These are phyloP conservation scores for Nothocercus julius DNA, from an alignment of 2,113 vertebrate species.

Conservation along the genomic window DNA sequence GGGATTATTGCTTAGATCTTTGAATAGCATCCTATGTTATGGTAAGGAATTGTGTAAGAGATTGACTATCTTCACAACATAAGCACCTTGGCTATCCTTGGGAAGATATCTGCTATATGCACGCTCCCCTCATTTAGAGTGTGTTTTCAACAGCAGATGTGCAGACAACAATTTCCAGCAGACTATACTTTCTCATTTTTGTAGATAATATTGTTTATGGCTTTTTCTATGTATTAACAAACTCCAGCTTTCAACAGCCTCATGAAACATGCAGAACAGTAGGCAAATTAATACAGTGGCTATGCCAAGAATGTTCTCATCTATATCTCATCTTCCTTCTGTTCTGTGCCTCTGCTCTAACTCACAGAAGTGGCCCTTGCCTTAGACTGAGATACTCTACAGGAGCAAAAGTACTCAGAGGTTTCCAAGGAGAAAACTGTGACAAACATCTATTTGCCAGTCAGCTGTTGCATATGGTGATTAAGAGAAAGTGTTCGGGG, in stretches of 20 bases:
- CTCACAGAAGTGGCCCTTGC: background rate
- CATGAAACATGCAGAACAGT: background rate
- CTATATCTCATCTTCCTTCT: background rate
- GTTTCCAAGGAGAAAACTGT: background rate
- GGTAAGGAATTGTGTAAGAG: background rate
- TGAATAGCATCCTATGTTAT: background rate
- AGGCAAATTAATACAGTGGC: background rate
- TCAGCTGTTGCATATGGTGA: background rate
- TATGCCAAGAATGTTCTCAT: background rate
- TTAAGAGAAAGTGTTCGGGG: background rate
- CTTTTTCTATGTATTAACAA: background rate
- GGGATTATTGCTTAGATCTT: background rate
- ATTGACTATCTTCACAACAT: background rate
- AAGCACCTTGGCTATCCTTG: background rate
- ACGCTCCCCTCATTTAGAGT: background rate
- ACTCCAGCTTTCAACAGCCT: background rate
- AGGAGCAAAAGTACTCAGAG: background rate
- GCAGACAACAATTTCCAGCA: background rate
- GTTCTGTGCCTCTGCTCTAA: background rate
- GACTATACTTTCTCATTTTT: background rate
- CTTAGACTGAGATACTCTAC: background rate
- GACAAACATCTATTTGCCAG: background rate
- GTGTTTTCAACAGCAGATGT: background rate
- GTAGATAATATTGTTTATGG: background rate
- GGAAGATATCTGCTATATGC: accelerated